Evolutionary conservation across 2,888 invertebrate species (phyloP), one percentile per base, ranked within the genome.

Genomic region (Alloscopus bannaensis): DNA sequence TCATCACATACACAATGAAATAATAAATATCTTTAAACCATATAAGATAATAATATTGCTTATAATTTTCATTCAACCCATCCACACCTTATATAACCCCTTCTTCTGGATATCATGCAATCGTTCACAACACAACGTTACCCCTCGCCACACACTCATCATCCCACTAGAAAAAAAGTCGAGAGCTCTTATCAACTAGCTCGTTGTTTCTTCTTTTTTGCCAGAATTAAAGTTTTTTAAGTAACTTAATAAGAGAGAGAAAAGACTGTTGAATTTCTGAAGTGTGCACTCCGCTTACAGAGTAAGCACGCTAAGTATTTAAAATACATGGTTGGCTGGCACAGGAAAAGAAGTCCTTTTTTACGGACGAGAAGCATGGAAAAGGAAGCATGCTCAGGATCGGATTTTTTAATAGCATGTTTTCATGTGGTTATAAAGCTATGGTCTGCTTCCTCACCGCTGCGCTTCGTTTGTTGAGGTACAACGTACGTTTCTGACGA

Each of bases 301-400:
- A n/a, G 3, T 18, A 11, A 24, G 24, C 24, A 22, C 24, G 52
- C 24, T 16, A 16, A 8, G 13, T 45, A 16, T 16, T n/a, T 11
- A n/a, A 24, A 20, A 52, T 52, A 3, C 16, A 45, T 64, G 66
- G 52, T 52, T 52, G 52, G 66, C 11, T 42, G 31, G 42, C 26
- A 69, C 57, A 40, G 69, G 69, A 69, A 69, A 62, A 42, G 62
- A 62, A 62, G 62, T 62, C 11, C 13, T 47, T 36, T 52, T 45
- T 62, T 50, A 47, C 40, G 45, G 29, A 11, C 18, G 8, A 26
- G 18, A 66, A 42, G 24, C 40, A 18, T 16, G 42, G 16, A 29
- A 18, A 45, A 50, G 47, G 28, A 26, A 24, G 50, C 29, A 31
- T 50, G 62, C 24, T 20, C 3, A 36, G 36, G 13, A 36, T 36